phyloP scores from a whole-genome alignment of 2,113 vertebrate genomes.

The Neopipo cinnamomea region DNA sequence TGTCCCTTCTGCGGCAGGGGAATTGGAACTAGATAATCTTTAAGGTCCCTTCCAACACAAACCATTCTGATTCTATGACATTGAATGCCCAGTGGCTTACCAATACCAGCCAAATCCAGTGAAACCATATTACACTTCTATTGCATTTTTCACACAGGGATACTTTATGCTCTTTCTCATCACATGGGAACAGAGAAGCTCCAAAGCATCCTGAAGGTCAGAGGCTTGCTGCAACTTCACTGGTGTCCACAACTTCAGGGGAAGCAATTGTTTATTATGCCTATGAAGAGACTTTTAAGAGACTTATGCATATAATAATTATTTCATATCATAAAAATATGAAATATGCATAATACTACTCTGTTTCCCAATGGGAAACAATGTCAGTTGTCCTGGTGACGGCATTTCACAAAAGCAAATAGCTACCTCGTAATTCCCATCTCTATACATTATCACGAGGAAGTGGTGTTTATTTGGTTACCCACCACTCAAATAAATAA shows the following conservation, averaged over 20 bases:
- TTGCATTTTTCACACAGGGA: not conserved
- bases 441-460: not conserved
- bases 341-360: not conserved
- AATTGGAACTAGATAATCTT: not conserved
- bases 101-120: not conserved
- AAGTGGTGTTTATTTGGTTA: not conserved
- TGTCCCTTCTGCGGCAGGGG: not conserved
- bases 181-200: not conserved
- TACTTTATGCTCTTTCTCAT: not conserved
- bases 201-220: not conserved
- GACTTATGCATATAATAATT: not conserved
- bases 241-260: not conserved
- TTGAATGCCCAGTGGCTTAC: not conserved
- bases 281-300: not conserved
- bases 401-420: not conserved
- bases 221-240: not conserved
- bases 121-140: not conserved
- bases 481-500: not conserved
- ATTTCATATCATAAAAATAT: not conserved
- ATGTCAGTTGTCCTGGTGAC: slow-evolving; percentile 5
- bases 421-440: not conserved
- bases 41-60: not conserved
- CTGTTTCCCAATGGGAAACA: not conserved
- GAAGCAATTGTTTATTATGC: not conserved
- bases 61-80: not conserved